These are phyloP conservation scores for Cryptocheilus praepositus DNA, from an alignment of 2,888 invertebrate genomes.

Conservation along the genomic window DNA sequence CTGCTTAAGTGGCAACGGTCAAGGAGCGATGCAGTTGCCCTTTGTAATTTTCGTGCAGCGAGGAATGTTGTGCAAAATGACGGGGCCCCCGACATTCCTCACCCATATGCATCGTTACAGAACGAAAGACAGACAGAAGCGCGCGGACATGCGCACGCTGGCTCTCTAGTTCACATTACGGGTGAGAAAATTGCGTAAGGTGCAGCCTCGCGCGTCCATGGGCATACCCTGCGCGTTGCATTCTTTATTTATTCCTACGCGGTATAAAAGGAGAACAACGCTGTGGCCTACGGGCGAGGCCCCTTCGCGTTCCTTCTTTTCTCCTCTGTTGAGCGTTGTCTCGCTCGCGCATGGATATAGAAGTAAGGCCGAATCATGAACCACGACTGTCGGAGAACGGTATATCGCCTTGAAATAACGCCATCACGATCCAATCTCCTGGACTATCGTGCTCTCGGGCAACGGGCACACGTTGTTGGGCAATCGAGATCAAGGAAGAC, in stretches of 20 bases:
- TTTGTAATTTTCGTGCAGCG: too few species aligned
- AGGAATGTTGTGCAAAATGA: too few species aligned
- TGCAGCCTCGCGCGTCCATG: too few species aligned
- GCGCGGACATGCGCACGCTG: too few species aligned
- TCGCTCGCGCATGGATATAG: slow-evolving; percentile 32
- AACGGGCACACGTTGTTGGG: slow-evolving; percentile 18
- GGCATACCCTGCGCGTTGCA: slow-evolving; percentile 2
- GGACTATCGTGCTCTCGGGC: slow-evolving; percentile 24
- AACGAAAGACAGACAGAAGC: too few species aligned
- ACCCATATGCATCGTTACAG: too few species aligned
- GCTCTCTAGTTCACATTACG: too few species aligned
- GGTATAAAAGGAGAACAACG: slow-evolving; percentile 16
- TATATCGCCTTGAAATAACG: slow-evolving; percentile 49
- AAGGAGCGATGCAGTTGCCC: too few species aligned
- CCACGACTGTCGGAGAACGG: slow-evolving; percentile 41
- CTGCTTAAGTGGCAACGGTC: too few species aligned
- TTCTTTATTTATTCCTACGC: slow-evolving; percentile 16
- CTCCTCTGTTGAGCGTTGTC: too few species aligned
- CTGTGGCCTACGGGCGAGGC: slow-evolving; percentile 20
- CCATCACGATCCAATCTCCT: slow-evolving; percentile 14
- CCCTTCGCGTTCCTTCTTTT: slow-evolving; percentile 6
- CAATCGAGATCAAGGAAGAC: slow-evolving; percentile 14
- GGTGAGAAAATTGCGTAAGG: too few species aligned
- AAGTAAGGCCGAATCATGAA: slow-evolving; percentile 49
- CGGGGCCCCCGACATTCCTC: too few species aligned